Conservation (phyloP, 2,113 vertebrate species). For the Phaethornis superciliosus region DNA sequence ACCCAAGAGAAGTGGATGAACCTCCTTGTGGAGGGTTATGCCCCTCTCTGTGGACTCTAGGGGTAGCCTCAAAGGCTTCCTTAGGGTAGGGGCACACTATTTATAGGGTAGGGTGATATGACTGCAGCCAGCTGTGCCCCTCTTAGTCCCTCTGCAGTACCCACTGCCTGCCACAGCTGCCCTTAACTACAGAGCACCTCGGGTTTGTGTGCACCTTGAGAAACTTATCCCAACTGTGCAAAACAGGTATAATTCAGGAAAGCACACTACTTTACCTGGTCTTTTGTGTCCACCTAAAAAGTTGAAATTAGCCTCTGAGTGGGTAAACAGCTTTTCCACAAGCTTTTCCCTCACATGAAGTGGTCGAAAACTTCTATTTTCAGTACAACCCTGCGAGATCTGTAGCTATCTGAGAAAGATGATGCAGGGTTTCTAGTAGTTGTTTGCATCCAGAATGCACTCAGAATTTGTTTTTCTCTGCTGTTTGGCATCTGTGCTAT, state of each 20-base stretch:
- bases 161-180: neutral
- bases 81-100: neutral
- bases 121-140: neutral
- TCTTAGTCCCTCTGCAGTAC: neutral
- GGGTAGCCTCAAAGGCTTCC: neutral
- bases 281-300: neutral
- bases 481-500: neutral
- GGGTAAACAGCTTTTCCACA: neutral
- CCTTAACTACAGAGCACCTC: neutral
- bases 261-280: neutral
- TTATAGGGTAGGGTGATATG: neutral
- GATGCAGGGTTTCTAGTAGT: neutral
- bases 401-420: neutral
- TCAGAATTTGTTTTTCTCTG: neutral
- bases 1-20: neutral
- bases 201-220: neutral
- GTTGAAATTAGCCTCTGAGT: neutral
- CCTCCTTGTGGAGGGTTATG: neutral
- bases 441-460: neutral
- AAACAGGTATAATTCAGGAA: neutral
- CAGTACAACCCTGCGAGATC: neutral
- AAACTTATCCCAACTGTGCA: neutral
- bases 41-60: neutral
- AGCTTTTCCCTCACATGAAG: neutral
- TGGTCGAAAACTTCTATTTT: neutral